phyloP scores from a whole-genome alignment of 2,888 invertebrate genomes.

The Mesorhabditis belari region DNA sequence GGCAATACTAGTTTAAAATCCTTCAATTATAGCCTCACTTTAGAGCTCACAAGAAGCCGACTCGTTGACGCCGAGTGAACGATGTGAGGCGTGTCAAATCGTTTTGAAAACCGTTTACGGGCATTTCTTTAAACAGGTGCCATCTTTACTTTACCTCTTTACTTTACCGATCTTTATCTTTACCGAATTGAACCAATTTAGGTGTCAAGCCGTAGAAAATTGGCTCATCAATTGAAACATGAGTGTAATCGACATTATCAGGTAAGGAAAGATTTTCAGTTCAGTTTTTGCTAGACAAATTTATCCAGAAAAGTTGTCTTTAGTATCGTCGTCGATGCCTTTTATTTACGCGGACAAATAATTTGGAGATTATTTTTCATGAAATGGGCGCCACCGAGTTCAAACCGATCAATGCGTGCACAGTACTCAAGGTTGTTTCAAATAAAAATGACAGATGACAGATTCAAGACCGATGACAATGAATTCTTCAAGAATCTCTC shows the following conservation, averaged over 20 bases:
- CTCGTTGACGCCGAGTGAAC: conserved; percentile 24
- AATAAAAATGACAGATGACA: no score
- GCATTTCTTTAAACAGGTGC: conserved; percentile 15
- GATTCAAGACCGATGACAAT: no score
- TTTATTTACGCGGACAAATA: conserved; percentile 3
- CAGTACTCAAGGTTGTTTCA: conserved; percentile 15
- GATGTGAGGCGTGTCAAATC: conserved; percentile 30
- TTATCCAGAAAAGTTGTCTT: no score
- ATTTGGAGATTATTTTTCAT: conserved; percentile 15
- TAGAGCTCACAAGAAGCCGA: neutral
- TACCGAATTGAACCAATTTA: conserved; percentile 11
- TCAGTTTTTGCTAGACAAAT: neutral
- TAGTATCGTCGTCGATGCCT: conserved; percentile 36
- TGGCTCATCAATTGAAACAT: conserved; percentile 35
- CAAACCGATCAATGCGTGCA: conserved; percentile 26
- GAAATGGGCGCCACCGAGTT: conserved; percentile 26
- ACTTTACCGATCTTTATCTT: neutral
- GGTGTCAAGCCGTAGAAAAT: conserved; percentile 20
- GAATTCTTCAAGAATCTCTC: no score
- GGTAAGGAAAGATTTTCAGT: no score
- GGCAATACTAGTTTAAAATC: no score
- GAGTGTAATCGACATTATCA: conserved; percentile 43
- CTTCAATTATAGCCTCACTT: no score
- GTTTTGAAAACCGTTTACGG: conserved; percentile 33
- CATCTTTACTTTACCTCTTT: neutral